phyloP scores from a whole-genome alignment of 2,113 vertebrate genomes.

The Emydura subglobosa region DNA sequence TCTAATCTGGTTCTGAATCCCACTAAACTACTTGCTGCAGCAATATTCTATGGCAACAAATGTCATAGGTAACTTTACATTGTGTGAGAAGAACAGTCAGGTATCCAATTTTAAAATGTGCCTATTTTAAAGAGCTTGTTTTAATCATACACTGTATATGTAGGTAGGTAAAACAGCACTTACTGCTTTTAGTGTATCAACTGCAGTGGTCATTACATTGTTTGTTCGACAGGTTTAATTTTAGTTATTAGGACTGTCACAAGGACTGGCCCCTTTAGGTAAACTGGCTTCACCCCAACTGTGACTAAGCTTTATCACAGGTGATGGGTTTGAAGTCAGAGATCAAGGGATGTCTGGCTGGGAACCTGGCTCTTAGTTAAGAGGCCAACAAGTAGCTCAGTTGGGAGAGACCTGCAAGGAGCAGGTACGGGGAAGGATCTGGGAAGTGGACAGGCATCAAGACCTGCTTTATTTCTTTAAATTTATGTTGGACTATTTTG shows the following conservation, averaged over 20 bases:
- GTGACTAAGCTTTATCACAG: not conserved
- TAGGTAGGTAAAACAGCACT: not conserved
- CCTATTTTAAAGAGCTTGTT: not conserved
- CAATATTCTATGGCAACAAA: fast-evolving
- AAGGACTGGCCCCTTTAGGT: fast-evolving
- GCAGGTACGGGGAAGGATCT: not conserved
- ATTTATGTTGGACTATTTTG: not conserved
- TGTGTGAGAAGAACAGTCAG: not conserved
- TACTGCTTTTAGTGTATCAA: not conserved
- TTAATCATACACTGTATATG: not conserved
- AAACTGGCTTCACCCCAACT: not conserved
- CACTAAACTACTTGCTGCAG: not conserved
- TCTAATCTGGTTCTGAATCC: not conserved
- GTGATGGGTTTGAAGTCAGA: not conserved
- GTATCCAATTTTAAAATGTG: fast-evolving
- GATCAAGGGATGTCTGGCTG: not conserved
- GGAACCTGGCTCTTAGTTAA: not conserved
- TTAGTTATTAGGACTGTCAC: not conserved
- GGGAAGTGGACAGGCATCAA: not conserved
- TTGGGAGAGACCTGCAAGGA: not conserved
- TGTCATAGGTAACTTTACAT: fast-evolving
- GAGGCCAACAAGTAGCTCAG: not conserved
- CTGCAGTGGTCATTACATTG: not conserved
- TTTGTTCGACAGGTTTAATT: slow-evolving; percentile 20
- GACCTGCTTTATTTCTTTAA: not conserved